Evolutionary conservation across 1,140 invertebrate species (phyloP), one percentile per base, ranked within the genome.

Genomic region (Myzus persicae): DNA sequence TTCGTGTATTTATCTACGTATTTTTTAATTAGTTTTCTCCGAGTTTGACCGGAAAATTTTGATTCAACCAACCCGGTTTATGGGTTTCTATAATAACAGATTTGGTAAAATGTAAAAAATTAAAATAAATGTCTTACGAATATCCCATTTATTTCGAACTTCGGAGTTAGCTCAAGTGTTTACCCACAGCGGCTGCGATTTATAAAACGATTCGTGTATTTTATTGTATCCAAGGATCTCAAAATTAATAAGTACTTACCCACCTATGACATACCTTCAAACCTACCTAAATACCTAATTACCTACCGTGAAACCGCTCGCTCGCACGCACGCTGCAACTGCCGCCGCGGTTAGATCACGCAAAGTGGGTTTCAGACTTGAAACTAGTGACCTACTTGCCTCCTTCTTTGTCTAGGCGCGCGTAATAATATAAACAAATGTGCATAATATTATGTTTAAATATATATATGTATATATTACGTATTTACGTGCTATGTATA

Each of bases 351-450:
- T 76, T 76, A 18, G 59, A n/a, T 76, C 59, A 76, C 59, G 59
- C 59, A n/a, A 76, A 76, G 59, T 76, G 59, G 59, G 59, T 76
- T 76, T 76, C 59, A n/a, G 59, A 67, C 59, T 76, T 76, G 31
- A 14, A 76, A 76, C 59, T n/a, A 76, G 31, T 76, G 59, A 76
- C 59, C 59, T 76, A 76, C 59, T 76, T 76, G 59, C 59, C 59
- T 76, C 59, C 59, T 76, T 76, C 59, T 76, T 76, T 76, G 59
- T 76, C 59, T 76, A 76, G 59, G 59, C 31, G 0, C 59, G 31
- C 14, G 4, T n/a, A 76, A 59, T 67, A n/a, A 76, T 76, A 76
- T n/a, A 76, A 76, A 76, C 59, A 76, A 76, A 76, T n/a, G 31
- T n/a, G 59, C 36, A 18, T n/a, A 31, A 48, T 48, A 48, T 48